Evolutionary conservation across 2,888 invertebrate species (phyloP).

Genomic region (Chironomus tentans): DNA sequence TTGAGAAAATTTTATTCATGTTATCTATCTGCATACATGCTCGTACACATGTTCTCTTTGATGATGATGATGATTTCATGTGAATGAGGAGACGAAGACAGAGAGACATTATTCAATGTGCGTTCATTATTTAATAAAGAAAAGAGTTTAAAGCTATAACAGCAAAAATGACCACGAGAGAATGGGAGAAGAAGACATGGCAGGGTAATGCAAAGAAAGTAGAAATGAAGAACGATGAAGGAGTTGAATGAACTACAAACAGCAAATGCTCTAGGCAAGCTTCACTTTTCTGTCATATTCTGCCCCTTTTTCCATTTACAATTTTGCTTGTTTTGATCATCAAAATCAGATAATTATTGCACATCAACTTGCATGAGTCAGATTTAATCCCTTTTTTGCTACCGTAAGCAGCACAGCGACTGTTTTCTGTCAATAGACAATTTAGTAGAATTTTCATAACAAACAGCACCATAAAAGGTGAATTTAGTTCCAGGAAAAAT

Average conservation of each 20-base stretch:
- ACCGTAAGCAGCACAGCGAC: too few relatives aligned
- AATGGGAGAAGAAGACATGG: background rate
- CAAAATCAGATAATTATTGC: background rate
- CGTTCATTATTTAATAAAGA: background rate
- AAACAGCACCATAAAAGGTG: too few relatives aligned
- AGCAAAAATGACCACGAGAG: background rate
- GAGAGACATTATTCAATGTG: background rate
- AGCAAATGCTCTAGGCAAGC: background rate
- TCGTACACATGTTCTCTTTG: background rate
- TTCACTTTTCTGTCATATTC: background rate
- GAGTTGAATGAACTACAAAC: slow-evolving; percentile 1
- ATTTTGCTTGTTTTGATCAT: background rate
- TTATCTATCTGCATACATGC: background rate
- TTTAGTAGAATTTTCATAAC: too few relatives aligned
- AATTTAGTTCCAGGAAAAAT: too few relatives aligned
- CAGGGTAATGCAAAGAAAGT: background rate
- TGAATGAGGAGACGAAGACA: too few relatives aligned
- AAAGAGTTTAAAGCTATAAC: background rate
- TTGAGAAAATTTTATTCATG: background rate
- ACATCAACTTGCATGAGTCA: background rate
- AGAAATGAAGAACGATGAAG: background rate
- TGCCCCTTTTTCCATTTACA: background rate
- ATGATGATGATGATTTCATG: background rate
- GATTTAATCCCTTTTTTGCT: background rate
- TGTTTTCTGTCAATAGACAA: too few relatives aligned